Evolutionary conservation across 1,140 invertebrate genomes (phyloP).

Genomic region (Tetramorium parvispinum): DNA sequence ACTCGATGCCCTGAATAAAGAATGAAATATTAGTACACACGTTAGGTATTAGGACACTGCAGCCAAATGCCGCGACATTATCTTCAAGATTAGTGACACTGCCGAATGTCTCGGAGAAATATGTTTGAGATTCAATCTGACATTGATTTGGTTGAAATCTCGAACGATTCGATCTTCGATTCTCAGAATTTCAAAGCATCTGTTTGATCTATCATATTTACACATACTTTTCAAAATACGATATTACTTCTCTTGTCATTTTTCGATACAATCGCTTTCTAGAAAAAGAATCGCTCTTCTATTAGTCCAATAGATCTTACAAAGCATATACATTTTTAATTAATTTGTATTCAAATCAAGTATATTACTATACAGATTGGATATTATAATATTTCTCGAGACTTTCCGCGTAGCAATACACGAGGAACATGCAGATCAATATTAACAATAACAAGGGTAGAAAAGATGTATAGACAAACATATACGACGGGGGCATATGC

Average conservation of each 20-base stretch:
- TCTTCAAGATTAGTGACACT: background rate
- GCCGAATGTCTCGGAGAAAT: background rate
- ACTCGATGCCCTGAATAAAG: background rate
- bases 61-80: conserved; percentile 20
- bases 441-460: conserved; percentile 71
- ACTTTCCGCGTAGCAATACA: background rate
- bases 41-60: conserved; percentile 45
- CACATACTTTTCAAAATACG: background rate
- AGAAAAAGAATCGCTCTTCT: too few relatives aligned
- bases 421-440: conserved; percentile 72
- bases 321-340: background rate
- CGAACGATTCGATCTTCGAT: background rate
- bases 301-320: background rate
- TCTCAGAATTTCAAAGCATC: background rate
- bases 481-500: conserved; percentile 80
- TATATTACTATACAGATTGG: background rate
- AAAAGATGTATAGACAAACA: conserved; percentile 82
- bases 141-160: too few relatives aligned
- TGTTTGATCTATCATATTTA: background rate
- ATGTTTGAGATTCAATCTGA: background rate
- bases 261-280: too few relatives aligned
- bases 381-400: background rate
- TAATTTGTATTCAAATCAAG: background rate
- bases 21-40: conserved; percentile 27
- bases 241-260: background rate